These are phyloP conservation scores for Anguilla obscura DNA, from an alignment of 2,797 vertebrate genomes.

Conservation along the genomic window DNA sequence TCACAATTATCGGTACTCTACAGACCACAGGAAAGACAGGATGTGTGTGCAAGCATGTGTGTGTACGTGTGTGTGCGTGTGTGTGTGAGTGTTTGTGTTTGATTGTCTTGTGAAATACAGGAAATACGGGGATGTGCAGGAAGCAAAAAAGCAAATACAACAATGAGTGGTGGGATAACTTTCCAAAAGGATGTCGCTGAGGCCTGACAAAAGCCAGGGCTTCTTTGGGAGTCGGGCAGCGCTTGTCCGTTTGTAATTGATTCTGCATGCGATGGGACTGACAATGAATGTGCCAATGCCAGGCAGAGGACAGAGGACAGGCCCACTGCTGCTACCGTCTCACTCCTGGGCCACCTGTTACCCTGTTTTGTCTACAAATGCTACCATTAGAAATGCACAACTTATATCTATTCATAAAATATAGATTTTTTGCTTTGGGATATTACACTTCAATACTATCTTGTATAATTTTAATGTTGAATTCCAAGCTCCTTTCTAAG, in stretches of 20 bases:
- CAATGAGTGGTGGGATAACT: not conserved
- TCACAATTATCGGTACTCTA: not conserved
- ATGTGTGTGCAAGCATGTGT: conserved; percentile 20
- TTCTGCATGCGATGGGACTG: not conserved
- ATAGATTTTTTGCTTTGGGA: not conserved
- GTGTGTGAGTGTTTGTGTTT: conserved; percentile 2
- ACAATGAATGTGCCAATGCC: not conserved
- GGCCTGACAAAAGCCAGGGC: conserved; percentile 8
- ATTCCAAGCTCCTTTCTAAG: not conserved
- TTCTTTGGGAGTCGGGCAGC: not conserved
- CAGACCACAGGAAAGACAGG: conserved; percentile 30
- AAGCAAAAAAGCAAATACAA: not conserved
- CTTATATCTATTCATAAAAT: not conserved
- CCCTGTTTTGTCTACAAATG: not conserved
- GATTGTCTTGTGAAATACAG: not conserved
- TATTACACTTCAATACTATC: not conserved
- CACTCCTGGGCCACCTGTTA: not conserved
- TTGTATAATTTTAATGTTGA: not conserved
- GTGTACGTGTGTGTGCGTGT: conserved; percentile 23
- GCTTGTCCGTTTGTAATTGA: not conserved
- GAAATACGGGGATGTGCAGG: not conserved
- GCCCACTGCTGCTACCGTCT: not conserved
- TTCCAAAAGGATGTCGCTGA: not conserved
- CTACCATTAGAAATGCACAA: not conserved
- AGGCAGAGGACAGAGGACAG: not conserved